phyloP scores from a whole-genome alignment of 2,888 invertebrate genomes.

The Isotomurus palustris region DNA sequence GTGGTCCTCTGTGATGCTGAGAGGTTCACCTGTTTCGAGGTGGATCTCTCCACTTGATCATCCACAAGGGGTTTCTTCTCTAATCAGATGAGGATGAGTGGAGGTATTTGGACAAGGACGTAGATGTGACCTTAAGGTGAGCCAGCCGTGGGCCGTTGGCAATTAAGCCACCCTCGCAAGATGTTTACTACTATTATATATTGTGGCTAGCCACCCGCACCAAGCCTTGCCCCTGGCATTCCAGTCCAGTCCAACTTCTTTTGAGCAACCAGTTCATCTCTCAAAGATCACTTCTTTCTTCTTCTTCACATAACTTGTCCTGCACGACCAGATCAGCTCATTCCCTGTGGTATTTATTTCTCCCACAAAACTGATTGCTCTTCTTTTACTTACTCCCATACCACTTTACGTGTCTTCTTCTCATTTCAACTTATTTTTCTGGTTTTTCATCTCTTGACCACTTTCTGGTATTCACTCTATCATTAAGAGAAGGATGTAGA shows the following conservation, averaged over 20 bases:
- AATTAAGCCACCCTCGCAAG: constrained; percentile 47
- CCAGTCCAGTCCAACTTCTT: constrained; percentile 30
- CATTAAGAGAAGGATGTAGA: constrained; percentile 13
- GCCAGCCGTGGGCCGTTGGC: constrained; percentile 47
- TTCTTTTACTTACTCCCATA: constrained; percentile 14
- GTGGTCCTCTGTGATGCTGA: too few species aligned
- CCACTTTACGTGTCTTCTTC: background rate
- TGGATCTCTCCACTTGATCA: background rate
- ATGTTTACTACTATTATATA: constrained; percentile 38
- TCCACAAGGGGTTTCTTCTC: constrained; percentile 11
- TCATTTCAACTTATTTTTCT: constrained; percentile 10
- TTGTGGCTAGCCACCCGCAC: constrained; percentile 46
- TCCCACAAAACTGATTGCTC: constrained; percentile 15
- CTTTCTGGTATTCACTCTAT: constrained; percentile 9
- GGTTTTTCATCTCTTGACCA: constrained; percentile 13
- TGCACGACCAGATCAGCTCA: background rate
- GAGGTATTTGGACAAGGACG: constrained; percentile 47
- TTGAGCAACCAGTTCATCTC: constrained; percentile 13
- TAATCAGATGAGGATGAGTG: constrained; percentile 39
- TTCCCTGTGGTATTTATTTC: constrained; percentile 1
- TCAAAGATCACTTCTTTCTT: background rate
- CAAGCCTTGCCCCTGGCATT: constrained; percentile 47
- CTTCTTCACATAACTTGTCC: constrained; percentile 1
- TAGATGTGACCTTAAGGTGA: constrained; percentile 47
- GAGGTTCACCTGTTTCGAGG: too few species aligned